Evolutionary conservation across 2,888 invertebrate genomes (phyloP).

Genomic region (Anarsia innoxiella): DNA sequence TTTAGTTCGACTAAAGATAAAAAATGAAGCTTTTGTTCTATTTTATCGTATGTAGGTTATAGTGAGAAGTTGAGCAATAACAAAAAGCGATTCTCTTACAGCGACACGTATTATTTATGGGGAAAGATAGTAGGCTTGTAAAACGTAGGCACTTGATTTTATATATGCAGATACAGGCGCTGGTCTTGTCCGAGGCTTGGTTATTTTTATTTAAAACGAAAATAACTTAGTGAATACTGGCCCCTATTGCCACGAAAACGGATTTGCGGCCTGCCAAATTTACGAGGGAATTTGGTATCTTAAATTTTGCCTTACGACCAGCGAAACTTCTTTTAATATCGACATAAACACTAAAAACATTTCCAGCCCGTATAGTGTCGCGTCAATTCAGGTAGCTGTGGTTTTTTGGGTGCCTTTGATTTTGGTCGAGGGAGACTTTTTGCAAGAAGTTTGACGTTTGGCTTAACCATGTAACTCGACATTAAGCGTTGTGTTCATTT

Average conservation of each 20-base stretch:
- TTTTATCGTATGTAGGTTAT: too few relatives aligned
- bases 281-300: constrained; percentile 24
- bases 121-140: too few relatives aligned
- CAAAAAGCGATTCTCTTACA: too few relatives aligned
- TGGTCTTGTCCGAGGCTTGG: too few relatives aligned
- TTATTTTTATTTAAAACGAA: neutral
- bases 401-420: constrained; percentile 12
- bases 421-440: constrained; percentile 12
- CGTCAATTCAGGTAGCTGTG: constrained; percentile 51
- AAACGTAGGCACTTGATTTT: neutral
- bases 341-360: constrained; percentile 28
- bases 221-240: constrained; percentile 14
- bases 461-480: neutral
- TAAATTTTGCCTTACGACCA: constrained; percentile 23
- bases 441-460: neutral
- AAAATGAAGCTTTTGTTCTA: too few relatives aligned
- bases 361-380: constrained; percentile 47
- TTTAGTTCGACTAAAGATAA: constrained; percentile 5
- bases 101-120: too few relatives aligned
- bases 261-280: constrained; percentile 29
- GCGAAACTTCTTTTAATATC: too few relatives aligned
- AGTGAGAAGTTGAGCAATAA: too few relatives aligned
- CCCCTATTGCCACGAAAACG: constrained; percentile 29
- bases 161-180: too few relatives aligned
- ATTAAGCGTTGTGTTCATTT: constrained; percentile 19